phyloP scores from a whole-genome alignment of 2,888 invertebrate genomes.

The Luperina nickerlii region DNA sequence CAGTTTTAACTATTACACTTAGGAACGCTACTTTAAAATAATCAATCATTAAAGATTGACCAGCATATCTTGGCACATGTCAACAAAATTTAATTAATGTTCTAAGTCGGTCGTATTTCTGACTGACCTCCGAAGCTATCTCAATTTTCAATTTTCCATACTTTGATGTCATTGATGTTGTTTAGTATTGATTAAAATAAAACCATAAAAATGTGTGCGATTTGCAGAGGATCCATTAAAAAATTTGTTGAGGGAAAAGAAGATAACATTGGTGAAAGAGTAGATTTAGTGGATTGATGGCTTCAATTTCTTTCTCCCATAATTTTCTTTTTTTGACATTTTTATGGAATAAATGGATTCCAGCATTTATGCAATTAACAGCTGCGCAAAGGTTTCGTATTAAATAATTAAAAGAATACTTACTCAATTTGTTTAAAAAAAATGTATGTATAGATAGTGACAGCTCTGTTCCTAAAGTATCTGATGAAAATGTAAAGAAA shows the following conservation, averaged over 20 bases:
- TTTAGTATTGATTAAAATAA: neutral
- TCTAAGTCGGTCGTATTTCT: neutral
- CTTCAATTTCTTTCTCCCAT: neutral
- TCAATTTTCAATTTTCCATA: neutral
- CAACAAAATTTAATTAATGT: neutral
- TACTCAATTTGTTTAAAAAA: neutral
- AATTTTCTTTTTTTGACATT: neutral
- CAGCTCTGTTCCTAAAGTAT: neutral
- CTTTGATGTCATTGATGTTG: neutral
- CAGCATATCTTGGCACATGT: neutral
- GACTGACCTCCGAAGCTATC: neutral
- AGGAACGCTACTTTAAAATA: neutral
- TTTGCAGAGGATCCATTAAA: neutral
- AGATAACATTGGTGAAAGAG: neutral
- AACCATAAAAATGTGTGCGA: neutral
- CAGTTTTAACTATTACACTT: neutral
- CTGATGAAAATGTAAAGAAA: no score
- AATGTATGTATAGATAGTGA: neutral
- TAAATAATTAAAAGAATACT: neutral
- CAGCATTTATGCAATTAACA: neutral
- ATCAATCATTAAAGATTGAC: neutral
- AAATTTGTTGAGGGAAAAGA: neutral
- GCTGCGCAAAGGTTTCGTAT: neutral
- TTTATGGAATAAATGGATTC: neutral
- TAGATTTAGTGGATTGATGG: neutral